Base-by-base conservation (phyloP, 1,140 invertebrate species). In the Sitobion miscanthi region DNA sequence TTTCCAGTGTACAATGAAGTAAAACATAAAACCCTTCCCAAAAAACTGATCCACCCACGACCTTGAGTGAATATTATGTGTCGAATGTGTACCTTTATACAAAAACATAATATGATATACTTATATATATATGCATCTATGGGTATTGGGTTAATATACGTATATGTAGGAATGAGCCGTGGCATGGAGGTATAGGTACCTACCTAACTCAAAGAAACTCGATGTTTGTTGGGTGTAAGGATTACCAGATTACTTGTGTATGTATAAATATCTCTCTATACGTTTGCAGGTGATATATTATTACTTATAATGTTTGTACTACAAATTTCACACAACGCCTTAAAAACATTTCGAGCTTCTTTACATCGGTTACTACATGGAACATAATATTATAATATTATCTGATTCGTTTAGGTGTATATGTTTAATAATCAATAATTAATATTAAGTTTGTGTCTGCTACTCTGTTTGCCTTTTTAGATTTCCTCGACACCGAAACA, bases 51-150 rank as follows among this genome's bases (percentile, higher is more conserved):
- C 38, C 83, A 25, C 21, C 42, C 23, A 25, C 23, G 83, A 85
- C 83, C 23, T 85, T 30, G 38, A 85, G 38, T 45, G 38, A 42
- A 77, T 77, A 77, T 77, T 5, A n/a, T 17, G 6, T 54, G 52
- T 77, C n/a, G 62, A 77, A 77, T 35, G 62, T 77, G 62, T 77
- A 77, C 30, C 62, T 77, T n/a, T 77, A 77, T 77, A n/a, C 62
- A 77, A 77, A 77, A 77, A 17, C n/a, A 77, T 77, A 77, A 77
- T 77, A 77, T n/a, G 14, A 77, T 77, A 77, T 77, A 77, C 62
- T 69, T 69, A 30, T 62, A 69, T n/a, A 69, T n/a, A 62, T 62
- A n/a, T 69, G n/a, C 5, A 77, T 14, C 30, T 77, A n/a, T 11
- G 30, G 38, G 38, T 38, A 38, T 38, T 38, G 38, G 57, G 25